Evolutionary conservation across 2,797 vertebrate genomes (phyloP).

Genomic region (Pagetopsis macropterus): DNA sequence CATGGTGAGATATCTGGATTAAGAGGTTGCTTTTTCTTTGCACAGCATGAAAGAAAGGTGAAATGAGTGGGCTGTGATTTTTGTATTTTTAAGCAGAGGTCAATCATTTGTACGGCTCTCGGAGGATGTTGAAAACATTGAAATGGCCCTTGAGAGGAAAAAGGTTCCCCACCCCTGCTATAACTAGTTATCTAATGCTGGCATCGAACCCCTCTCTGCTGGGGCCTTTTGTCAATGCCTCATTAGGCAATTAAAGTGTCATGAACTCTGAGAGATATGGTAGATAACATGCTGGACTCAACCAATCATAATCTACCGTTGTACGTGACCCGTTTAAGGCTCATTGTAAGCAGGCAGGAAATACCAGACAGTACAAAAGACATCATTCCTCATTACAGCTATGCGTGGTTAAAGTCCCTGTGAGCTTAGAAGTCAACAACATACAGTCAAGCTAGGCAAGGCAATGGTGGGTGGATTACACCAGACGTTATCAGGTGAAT

Average conservation of each 20-base stretch:
- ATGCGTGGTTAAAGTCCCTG: neutral
- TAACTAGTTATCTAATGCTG: neutral
- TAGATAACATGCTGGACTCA: neutral
- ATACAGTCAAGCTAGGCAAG: neutral
- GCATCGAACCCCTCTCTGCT: too few species aligned
- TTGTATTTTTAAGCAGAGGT: too few species aligned
- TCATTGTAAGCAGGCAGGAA: neutral
- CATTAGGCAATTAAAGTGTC: neutral
- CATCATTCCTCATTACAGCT: neutral
- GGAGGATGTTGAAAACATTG: too few species aligned
- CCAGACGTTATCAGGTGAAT: neutral
- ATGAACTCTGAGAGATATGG: constrained; percentile 5
- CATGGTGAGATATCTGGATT: too few species aligned
- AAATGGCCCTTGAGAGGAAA: too few species aligned
- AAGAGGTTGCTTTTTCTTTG: too few species aligned
- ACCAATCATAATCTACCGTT: neutral
- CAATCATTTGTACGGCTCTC: too few species aligned
- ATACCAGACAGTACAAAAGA: neutral
- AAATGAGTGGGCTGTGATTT: too few species aligned
- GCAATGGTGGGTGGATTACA: neutral
- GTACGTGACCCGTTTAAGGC: neutral
- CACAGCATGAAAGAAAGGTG: too few species aligned
- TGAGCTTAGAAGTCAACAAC: too few species aligned
- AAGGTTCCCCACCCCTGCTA: neutral
- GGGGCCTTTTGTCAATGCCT: neutral